Evolutionary conservation across 2,797 vertebrate species (phyloP), one percentile per base, ranked within the genome.

Genomic region (Protosalanx chinensis): DNA sequence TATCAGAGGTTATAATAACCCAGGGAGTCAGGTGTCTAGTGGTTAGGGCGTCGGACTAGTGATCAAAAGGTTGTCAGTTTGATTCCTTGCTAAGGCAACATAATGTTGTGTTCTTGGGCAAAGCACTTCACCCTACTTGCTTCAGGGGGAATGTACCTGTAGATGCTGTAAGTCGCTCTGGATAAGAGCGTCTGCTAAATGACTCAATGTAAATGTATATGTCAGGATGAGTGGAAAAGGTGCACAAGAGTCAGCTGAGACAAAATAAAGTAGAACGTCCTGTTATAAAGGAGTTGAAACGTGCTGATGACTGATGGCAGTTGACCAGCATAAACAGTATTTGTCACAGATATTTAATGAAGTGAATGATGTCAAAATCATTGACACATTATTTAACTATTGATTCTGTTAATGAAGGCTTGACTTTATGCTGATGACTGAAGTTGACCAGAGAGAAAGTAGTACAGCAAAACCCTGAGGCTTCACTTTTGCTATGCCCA

Each of bases 361-460:
- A 27, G 23, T 27, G 23, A 27, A 27, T 27, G 23, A 27, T 27
- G 23, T 27, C 23, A 27, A 27, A 27, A 27, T 27, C 23, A 27
- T 32, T 61, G 7, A 27, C 3, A 12, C 32, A 18, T 67, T 71
- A 70, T 77, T 67, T 35, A 73, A 58, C 23, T 41, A 77, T 73
- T 35, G 74, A 80, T 76, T 67, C 32, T 64, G 35, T 69, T 64
- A 57, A 69, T 69, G 60, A 70, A 67, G 68, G 59, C 29, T 46
- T 18, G 63, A 23, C 35, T 46, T 59, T 33, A 15, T 32, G 20
- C 41, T 49, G 5, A 57, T 8, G 29, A 18, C 16, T 56, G 51
- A 57, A 57, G 57, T 6, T 57, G 16, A 57, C 6, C 8, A 57
- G 20, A 57, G 20, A 57, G 56, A 16, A 16, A 57, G 56, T 18